These are phyloP conservation scores for Antheraea pernyi DNA, from an alignment of 1,140 invertebrate genomes.

Conservation along the genomic window DNA sequence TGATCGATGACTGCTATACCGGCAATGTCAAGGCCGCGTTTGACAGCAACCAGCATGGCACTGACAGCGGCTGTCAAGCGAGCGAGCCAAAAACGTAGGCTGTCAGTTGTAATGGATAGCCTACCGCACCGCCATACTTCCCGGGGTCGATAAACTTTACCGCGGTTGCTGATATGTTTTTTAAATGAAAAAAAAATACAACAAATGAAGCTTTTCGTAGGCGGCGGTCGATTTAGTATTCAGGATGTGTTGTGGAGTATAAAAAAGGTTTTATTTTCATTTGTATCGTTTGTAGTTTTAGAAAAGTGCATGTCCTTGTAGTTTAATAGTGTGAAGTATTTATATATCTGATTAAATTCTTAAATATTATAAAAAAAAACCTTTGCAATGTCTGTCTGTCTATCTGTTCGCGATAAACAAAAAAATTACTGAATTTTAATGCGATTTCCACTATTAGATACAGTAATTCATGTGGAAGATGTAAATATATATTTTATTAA, in stretches of 20 bases:
- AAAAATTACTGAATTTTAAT: too few relatives aligned
- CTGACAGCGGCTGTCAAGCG: constrained; percentile 57
- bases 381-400: too few relatives aligned
- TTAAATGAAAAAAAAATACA: not conserved
- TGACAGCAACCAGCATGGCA: constrained; percentile 62
- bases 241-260: not conserved
- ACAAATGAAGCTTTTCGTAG: not conserved
- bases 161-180: constrained; percentile 5
- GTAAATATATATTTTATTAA: too few relatives aligned
- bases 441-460: too few relatives aligned
- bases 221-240: not conserved
- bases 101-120: constrained; percentile 70
- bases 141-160: constrained; percentile 49
- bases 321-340: too few relatives aligned
- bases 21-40: constrained; percentile 68
- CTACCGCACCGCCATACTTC: constrained; percentile 55
- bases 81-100: constrained; percentile 56
- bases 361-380: too few relatives aligned
- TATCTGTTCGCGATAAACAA: too few relatives aligned
- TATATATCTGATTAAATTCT: too few relatives aligned
- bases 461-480: too few relatives aligned
- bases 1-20: constrained; percentile 62
- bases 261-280: not conserved
- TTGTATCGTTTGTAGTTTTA: not conserved
- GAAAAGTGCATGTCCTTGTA: not conserved